Conservation (phyloP, 2,113 vertebrate species). For the Sapayoa aenigma region DNA sequence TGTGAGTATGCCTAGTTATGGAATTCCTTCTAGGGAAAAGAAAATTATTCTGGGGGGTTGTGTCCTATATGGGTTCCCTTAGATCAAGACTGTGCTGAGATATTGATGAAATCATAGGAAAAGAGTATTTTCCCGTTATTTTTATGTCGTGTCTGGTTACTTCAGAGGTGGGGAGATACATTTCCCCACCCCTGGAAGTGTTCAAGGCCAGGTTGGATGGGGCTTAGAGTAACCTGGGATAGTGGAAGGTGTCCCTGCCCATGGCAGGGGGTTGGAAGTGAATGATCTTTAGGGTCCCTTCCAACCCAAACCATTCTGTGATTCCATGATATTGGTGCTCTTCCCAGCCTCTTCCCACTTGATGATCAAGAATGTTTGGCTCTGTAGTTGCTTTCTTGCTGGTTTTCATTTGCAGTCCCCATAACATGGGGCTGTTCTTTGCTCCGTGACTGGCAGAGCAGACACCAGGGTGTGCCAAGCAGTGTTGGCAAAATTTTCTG, state of each 20-base stretch:
- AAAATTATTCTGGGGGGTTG: background rate
- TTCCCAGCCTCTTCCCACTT: background rate
- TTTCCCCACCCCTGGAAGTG: background rate
- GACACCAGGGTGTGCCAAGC: too few relatives aligned
- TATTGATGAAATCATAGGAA: background rate
- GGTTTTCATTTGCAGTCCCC: background rate
- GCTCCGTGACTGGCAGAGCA: background rate
- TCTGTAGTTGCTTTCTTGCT: background rate
- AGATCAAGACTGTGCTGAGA: background rate
- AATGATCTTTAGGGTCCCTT: background rate
- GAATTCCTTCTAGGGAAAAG: background rate
- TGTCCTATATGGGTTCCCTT: background rate
- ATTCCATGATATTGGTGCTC: background rate
- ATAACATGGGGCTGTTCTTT: background rate
- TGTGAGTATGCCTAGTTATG: constrained; percentile 72
- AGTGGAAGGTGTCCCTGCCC: background rate
- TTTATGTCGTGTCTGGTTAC: background rate
- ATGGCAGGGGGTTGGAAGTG: background rate
- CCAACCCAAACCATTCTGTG: background rate
- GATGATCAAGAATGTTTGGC: background rate
- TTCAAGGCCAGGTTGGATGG: background rate
- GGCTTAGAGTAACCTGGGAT: background rate
- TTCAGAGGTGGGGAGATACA: background rate
- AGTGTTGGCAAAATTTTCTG: background rate
- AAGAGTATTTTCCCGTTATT: background rate